These are phyloP conservation scores for Leucoptera coffeella DNA, from an alignment of 2,888 invertebrate species.

Conservation along the genomic window DNA sequence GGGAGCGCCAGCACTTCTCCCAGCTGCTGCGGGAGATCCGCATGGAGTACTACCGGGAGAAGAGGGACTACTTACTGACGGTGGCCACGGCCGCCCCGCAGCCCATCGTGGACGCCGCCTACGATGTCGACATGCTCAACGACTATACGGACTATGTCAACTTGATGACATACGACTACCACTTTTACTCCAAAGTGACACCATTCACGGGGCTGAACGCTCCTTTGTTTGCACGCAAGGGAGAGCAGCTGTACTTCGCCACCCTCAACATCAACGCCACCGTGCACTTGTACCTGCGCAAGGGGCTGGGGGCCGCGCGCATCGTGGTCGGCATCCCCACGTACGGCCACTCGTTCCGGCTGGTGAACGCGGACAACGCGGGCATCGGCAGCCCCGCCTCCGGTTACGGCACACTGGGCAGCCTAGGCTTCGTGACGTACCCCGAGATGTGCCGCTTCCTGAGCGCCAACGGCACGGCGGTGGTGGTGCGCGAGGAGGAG, in stretches of 20 bases:
- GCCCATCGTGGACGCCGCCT: slow-evolving; percentile 67
- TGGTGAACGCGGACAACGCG: slow-evolving; percentile 62
- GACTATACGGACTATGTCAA: slow-evolving; percentile 80
- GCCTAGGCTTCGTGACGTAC: slow-evolving; percentile 66
- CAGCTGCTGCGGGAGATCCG: slow-evolving; percentile 69
- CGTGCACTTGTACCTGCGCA: slow-evolving; percentile 65
- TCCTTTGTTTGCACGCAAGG: slow-evolving; percentile 60
- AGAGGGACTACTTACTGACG: slow-evolving; percentile 57
- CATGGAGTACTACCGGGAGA: slow-evolving; percentile 56
- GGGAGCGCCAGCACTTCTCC: slow-evolving; percentile 67
- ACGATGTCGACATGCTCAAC: slow-evolving; percentile 72
- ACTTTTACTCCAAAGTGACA: slow-evolving; percentile 66
- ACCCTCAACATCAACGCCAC: slow-evolving; percentile 80
- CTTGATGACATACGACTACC: slow-evolving; percentile 90
- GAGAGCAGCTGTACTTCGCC: slow-evolving; percentile 58
- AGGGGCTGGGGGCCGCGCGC: slow-evolving; percentile 72
- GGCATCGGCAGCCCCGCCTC: slow-evolving; percentile 64
- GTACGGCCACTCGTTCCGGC: slow-evolving; percentile 73
- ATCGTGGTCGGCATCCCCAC: slow-evolving; percentile 82
- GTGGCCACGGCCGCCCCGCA: slow-evolving; percentile 77
- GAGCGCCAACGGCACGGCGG: slow-evolving; percentile 27
- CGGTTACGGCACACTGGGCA: slow-evolving; percentile 63
- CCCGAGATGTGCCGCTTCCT: slow-evolving; percentile 64
- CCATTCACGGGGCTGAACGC: slow-evolving; percentile 84
- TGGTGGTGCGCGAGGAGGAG: slow-evolving; percentile 53